Base-by-base conservation (phyloP, 2,888 invertebrate species). In the Mythimna ferrago region DNA sequence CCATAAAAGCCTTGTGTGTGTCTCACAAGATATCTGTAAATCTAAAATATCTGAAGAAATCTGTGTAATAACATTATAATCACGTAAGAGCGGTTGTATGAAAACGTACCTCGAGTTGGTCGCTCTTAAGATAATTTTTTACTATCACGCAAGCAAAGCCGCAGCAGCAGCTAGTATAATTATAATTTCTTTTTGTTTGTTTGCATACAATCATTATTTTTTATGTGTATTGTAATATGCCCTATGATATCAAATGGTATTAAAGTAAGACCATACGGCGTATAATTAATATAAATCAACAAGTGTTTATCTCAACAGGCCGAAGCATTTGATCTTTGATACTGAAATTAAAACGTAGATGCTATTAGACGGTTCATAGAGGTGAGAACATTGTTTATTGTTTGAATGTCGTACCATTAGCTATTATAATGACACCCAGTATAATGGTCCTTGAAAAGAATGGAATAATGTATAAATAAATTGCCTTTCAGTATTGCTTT, bases 301-400 rank as follows among this genome's bases (percentile, higher is more conserved):
- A 62, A 62, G 51, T 21, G 41, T 64, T 69, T 54, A 60, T 26
- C 11, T 54, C 54, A 48, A 19, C 21, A 32, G 57, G 16, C 44
- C 32, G 41, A 26, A 38, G 35, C 35, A 26, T 71, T 71, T 81
- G 71, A 77, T 71, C 71, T 81, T 66, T 66, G 65, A 63, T 35
- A 51, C 65, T 63, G 14, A 10, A 72, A 60, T 72, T 68, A 66
- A 10, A 58, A n/a, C 56, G 19, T 54, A 19, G n/a, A 14, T 35
- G 11, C 56, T 54, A 61, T 61, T 61, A 54, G 53, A 68, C 11
- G 32, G 80, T 56, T 80, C 72, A 66, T 41, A 11, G 58, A 77
- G 78, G 58, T 82, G 57, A 71, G 21, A 57, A 32, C 19, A 48
- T 67, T 68, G 80, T 64, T 74, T 64, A 63, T 61, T 68, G 53